A percentile compares a stretch with the other conserved stretches of the same genome.
phyloP scores from a whole-genome alignment of 2,888 invertebrate genomes.

The Hypselothyrea guttata region DNA sequence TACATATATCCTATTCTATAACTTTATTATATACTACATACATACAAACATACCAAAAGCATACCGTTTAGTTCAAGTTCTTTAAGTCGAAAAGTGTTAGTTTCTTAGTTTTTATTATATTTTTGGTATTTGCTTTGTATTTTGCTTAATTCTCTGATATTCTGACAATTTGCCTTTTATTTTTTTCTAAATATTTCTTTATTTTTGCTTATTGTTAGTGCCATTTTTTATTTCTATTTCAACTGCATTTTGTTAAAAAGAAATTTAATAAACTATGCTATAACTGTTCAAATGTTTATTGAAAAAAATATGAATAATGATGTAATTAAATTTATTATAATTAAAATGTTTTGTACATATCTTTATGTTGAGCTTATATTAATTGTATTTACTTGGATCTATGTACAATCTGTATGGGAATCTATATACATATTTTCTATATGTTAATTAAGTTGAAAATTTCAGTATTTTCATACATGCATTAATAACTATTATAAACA shows the following conservation, averaged over 20 bases:
- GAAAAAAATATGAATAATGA: conserved; percentile 21
- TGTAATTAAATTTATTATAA: conserved; percentile 13
- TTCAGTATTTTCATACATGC: conserved; percentile 57
- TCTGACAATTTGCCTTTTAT: background rate
- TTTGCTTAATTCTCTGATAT: background rate
- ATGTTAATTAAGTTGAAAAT: conserved; percentile 50
- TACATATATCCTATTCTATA: conserved; percentile 10
- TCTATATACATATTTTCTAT: background rate
- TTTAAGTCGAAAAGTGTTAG: conserved; percentile 3
- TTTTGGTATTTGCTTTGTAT: conserved; percentile 5
- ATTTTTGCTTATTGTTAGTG: conserved; percentile 49
- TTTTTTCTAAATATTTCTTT: conserved; percentile 15
- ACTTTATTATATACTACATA: conserved; percentile 1
- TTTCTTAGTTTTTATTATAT: conserved; percentile 32
- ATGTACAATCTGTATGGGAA: conserved; percentile 4
- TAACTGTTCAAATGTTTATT: conserved; percentile 32
- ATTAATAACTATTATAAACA: no score
- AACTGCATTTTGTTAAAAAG: conserved; percentile 10
- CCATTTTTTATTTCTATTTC: conserved; percentile 50
- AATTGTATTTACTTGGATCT: conserved; percentile 22
- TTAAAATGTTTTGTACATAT: conserved; percentile 57
- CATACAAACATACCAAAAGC: conserved; percentile 65
- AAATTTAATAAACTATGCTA: conserved; percentile 17
- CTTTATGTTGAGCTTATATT: conserved; percentile 29
- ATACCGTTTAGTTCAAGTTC: conserved; percentile 47